Conservation (phyloP, 1,140 invertebrate genomes). For the Globodera ellingtonae region DNA sequence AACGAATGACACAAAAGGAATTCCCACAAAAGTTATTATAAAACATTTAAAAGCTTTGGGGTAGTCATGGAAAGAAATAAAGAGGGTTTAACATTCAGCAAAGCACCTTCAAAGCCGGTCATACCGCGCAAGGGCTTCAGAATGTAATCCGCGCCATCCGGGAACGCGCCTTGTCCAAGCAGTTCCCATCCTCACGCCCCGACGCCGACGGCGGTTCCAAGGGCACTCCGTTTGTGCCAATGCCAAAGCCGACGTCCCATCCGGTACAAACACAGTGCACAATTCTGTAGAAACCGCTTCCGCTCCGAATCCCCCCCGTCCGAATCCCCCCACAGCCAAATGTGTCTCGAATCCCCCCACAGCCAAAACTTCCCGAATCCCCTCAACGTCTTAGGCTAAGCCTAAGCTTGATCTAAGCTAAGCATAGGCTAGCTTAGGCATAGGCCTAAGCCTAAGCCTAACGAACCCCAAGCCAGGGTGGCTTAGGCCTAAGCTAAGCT, state of each 20-base stretch:
- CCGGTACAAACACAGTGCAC: neutral
- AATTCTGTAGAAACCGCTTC: neutral
- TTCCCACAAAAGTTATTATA: neutral
- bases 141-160: conserved; percentile 61
- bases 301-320: too few species aligned
- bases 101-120: conserved; percentile 46
- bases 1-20: neutral
- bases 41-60: conserved; percentile 11
- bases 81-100: conserved; percentile 45
- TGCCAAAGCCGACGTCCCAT: conserved; percentile 24
- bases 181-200: conserved; percentile 37
- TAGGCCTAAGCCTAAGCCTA: too few species aligned
- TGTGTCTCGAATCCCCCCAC: too few species aligned
- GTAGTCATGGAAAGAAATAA: neutral
- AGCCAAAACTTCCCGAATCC: too few species aligned
- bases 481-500: too few species aligned
- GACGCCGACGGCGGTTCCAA: conserved; percentile 14
- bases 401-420: too few species aligned
- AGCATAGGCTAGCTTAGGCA: too few species aligned
- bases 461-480: too few species aligned
- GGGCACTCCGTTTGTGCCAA: conserved; percentile 26
- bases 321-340: too few species aligned
- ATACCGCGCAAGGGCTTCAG: conserved; percentile 52
- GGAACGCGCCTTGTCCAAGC: conserved; percentile 54
- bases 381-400: too few species aligned